Percentiles rank a stretch among this genome's conserved stretches.
phyloP scores from a whole-genome alignment of 2,888 invertebrate species.

The Agrotis puta region DNA sequence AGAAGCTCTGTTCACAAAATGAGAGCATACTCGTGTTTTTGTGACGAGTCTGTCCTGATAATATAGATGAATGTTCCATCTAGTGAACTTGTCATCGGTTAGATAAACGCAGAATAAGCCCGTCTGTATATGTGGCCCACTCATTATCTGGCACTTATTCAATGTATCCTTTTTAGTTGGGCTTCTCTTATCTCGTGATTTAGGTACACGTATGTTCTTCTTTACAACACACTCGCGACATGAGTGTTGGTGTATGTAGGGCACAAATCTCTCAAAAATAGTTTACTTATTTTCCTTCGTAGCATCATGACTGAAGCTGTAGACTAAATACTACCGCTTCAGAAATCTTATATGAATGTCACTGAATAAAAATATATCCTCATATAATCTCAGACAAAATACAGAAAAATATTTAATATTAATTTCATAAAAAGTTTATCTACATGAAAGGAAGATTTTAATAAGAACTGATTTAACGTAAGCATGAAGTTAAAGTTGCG shows the following conservation, averaged over 20 bases:
- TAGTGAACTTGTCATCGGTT: slow-evolving; percentile 62
- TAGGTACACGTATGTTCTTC: slow-evolving; percentile 24
- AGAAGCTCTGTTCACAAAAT: slow-evolving; percentile 42
- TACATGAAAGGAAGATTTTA: background rate
- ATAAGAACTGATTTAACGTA: background rate
- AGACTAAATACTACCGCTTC: too few relatives aligned
- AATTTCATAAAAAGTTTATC: background rate
- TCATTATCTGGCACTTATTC: slow-evolving; percentile 55
- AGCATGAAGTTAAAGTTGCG: background rate
- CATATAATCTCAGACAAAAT: background rate
- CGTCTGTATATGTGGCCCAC: slow-evolving; percentile 58
- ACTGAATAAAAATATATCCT: background rate
- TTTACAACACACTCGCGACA: background rate
- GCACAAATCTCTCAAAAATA: background rate
- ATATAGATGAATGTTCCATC: slow-evolving; percentile 52
- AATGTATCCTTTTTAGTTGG: slow-evolving; percentile 52
- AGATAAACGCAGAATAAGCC: slow-evolving; percentile 60
- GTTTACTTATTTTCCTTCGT: background rate
- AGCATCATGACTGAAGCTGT: too few relatives aligned
- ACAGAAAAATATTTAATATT: too few relatives aligned
- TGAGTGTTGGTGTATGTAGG: background rate
- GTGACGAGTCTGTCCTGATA: slow-evolving; percentile 38
- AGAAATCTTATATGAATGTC: background rate
- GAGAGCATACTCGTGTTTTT: slow-evolving; percentile 43
- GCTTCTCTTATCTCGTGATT: slow-evolving; percentile 47